These are phyloP conservation scores for Stenopsyche tienmushanensis DNA, from an alignment of 1,140 invertebrate species.

Conservation along the genomic window DNA sequence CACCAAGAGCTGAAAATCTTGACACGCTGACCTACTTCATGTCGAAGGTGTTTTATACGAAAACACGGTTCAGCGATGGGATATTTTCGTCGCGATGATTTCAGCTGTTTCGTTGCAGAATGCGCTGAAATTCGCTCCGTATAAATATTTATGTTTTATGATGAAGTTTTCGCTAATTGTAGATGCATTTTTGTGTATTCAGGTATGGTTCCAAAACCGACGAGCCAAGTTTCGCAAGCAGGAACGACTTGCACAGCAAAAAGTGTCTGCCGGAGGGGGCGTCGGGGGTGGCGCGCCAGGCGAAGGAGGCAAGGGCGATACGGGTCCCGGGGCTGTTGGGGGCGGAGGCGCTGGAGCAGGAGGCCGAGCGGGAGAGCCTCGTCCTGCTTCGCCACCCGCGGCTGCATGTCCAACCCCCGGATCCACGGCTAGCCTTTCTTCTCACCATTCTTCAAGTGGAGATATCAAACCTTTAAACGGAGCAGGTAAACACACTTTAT, in stretches of 20 bases:
- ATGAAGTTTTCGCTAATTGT: no score
- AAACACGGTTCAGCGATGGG: not conserved
- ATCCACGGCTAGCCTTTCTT: conserved; percentile 48
- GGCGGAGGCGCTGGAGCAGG: conserved; percentile 46
- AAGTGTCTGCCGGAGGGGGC: conserved; percentile 54
- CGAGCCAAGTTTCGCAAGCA: conserved; percentile 92
- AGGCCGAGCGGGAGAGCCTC: conserved; percentile 46
- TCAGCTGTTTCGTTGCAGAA: not conserved
- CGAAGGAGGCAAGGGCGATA: conserved; percentile 33
- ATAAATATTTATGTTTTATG: not conserved
- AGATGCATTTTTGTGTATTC: conserved; percentile 47
- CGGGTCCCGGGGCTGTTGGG: conserved; percentile 48
- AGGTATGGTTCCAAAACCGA: conserved; percentile 96
- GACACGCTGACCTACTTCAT: not conserved
- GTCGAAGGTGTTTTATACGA: not conserved
- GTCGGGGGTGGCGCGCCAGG: conserved; percentile 35
- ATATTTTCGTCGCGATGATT: not conserved
- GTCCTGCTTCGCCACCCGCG: conserved; percentile 44
- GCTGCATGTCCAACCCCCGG: conserved; percentile 47
- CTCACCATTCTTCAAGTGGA: conserved; percentile 53
- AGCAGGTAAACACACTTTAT: conserved; percentile 44
- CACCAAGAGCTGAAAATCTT: no score
- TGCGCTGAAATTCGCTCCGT: not conserved
- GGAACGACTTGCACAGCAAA: conserved; percentile 80
- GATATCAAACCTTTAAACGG: conserved; percentile 55